These are phyloP conservation scores for Pseudonaja textilis DNA, from an alignment of 2,113 vertebrate genomes.

Conservation along the genomic window DNA sequence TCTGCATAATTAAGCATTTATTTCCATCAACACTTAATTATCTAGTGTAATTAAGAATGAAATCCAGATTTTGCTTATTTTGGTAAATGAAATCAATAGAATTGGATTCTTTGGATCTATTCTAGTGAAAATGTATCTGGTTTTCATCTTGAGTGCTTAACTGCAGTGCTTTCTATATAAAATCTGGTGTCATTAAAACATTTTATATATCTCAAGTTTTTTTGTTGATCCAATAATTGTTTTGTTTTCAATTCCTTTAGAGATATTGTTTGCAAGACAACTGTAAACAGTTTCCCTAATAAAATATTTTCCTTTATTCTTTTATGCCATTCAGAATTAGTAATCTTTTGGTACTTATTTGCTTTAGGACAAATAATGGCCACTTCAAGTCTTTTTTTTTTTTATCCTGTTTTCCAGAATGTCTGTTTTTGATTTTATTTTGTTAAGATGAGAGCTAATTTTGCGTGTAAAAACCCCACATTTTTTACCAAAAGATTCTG, in stretches of 20 bases:
- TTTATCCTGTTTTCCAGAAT: neutral
- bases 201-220: neutral
- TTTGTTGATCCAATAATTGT: neutral
- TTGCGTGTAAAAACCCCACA: neutral
- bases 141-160: neutral
- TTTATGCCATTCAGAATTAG: neutral
- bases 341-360: neutral
- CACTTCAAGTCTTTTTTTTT: neutral
- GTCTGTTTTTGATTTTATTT: neutral
- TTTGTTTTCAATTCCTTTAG: neutral
- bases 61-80: neutral
- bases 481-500: neutral
- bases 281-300: neutral
- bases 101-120: neutral
- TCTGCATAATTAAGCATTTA: neutral
- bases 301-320: neutral
- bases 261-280: neutral
- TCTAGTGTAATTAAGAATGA: neutral
- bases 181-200: neutral
- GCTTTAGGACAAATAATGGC: constrained; percentile 5
- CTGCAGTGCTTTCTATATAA: neutral
- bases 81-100: neutral
- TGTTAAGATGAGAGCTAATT: neutral
- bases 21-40: neutral
- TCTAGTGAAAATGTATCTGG: neutral